phyloP scores from a whole-genome alignment of 2,797 vertebrate genomes.

The Mus caroli region DNA sequence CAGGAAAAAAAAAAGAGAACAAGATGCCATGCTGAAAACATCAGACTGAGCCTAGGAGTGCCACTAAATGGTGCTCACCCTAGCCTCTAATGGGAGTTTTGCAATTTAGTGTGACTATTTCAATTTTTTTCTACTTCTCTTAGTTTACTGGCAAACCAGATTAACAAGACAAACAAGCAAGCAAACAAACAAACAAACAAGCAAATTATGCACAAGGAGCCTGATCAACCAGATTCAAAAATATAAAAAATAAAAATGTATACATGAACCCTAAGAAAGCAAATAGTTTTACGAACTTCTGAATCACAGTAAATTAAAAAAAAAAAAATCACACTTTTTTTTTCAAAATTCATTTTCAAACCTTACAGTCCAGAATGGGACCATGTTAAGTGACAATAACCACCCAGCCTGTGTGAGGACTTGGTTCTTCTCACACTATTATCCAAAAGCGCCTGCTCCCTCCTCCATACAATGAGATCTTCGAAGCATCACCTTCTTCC shows the following conservation, averaged over 20 bases:
- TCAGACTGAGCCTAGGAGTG: background rate
- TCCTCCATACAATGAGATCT: background rate
- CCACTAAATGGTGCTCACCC: background rate
- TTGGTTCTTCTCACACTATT: background rate
- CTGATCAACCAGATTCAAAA: background rate
- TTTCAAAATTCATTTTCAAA: background rate
- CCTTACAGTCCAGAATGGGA: background rate
- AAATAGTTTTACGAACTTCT: background rate
- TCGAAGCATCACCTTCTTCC: background rate
- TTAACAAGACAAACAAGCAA: background rate
- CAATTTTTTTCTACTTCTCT: conserved; percentile 43
- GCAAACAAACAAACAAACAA: background rate
- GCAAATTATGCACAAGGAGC: conserved; percentile 37
- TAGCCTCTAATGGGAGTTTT: background rate
- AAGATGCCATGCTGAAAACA: conserved; percentile 28
- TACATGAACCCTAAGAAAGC: background rate
- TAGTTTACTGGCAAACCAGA: background rate
- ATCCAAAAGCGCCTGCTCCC: too few species aligned
- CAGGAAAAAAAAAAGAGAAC: conserved; percentile 26
- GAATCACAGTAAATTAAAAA: conserved; percentile 9
- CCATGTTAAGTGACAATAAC: too few species aligned
- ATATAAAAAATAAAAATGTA: background rate
- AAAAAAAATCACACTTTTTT: background rate
- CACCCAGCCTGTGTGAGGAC: too few species aligned
- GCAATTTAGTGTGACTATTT: background rate